Evolutionary conservation across 2,888 invertebrate species (phyloP).

Genomic region (Drosophila birchii): DNA sequence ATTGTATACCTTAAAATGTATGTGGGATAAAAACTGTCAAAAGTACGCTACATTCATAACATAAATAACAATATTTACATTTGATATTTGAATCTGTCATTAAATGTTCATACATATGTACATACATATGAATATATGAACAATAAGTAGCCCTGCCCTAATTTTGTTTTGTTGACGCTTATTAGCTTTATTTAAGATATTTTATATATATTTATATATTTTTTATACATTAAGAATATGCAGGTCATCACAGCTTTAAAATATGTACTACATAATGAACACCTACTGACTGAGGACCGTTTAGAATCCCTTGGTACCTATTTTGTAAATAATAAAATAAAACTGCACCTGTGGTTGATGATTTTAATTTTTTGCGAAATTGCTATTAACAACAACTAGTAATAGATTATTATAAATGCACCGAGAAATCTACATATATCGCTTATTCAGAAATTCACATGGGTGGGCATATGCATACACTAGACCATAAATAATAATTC

Average conservation of each 20-base stretch:
- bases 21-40: too few relatives aligned
- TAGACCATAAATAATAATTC: background rate
- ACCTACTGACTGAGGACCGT: background rate
- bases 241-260: background rate
- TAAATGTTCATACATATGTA: too few relatives aligned
- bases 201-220: too few relatives aligned
- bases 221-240: too few relatives aligned
- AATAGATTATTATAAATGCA: background rate
- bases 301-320: background rate
- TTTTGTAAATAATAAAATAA: background rate
- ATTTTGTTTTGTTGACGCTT: too few relatives aligned
- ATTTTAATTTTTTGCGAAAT: background rate
- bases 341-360: constrained; percentile 7
- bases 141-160: too few relatives aligned
- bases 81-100: too few relatives aligned
- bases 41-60: too few relatives aligned
- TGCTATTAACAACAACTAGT: background rate
- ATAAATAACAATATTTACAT: too few relatives aligned
- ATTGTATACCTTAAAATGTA: too few relatives aligned
- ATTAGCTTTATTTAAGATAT: too few relatives aligned
- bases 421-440: background rate
- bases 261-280: background rate
- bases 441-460: constrained; percentile 4
- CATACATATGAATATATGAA: too few relatives aligned
- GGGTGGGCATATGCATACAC: background rate